A percentile compares a stretch with the other conserved stretches of the same genome.
Conservation (phyloP, 2,797 vertebrate genomes). For the Masticophis lateralis region DNA sequence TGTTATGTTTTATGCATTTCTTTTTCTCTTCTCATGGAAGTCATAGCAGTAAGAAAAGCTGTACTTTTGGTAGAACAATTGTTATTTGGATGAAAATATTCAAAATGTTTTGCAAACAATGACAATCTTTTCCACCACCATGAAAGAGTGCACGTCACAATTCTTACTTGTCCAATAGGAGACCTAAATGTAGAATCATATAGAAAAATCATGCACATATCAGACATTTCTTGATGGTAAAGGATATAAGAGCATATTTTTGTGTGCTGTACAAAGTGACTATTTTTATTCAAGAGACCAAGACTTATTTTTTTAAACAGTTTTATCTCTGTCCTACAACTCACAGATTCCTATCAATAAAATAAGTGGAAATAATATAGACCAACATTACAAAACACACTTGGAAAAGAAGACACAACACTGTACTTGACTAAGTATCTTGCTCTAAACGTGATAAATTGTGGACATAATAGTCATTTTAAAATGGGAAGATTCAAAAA, state of each 20-base stretch:
- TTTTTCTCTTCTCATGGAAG: background rate
- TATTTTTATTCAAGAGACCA: background rate
- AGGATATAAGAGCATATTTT: background rate
- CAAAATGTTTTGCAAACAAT: background rate
- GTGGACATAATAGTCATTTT: background rate
- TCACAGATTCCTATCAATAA: background rate
- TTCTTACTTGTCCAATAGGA: background rate
- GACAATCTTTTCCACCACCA: background rate
- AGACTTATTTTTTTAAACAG: background rate
- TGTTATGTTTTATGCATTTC: background rate
- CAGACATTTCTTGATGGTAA: background rate
- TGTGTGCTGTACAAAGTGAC: background rate
- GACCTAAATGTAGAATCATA: background rate
- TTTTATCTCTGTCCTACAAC: background rate
- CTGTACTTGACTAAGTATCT: background rate
- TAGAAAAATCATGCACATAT: background rate
- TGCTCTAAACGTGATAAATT: background rate
- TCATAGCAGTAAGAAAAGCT: background rate
- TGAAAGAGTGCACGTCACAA: background rate
- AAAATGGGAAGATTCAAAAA: conserved; percentile 13
- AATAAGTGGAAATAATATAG: background rate
- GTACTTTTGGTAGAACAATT: background rate
- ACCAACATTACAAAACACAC: background rate
- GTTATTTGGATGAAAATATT: background rate
- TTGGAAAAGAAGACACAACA: background rate